Percentiles rank a stretch among this genome's conserved stretches.
Conservation (phyloP, 2,888 invertebrate genomes). For the Drosophila bunnanda region DNA sequence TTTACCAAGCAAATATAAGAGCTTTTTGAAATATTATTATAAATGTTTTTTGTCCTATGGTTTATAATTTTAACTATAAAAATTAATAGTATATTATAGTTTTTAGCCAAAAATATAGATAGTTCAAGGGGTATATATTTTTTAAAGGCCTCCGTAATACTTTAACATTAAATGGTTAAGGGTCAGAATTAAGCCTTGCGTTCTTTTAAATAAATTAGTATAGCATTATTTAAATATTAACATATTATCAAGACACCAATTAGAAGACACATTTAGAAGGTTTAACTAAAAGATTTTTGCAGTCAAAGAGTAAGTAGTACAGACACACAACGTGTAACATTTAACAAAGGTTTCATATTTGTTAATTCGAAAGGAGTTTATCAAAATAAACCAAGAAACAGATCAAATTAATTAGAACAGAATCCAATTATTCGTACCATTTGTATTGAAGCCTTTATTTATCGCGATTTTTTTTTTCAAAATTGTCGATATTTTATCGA, state of each 20-base stretch:
- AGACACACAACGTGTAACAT: slow-evolving; percentile 65
- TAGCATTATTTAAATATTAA: slow-evolving; percentile 42
- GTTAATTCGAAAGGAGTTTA: slow-evolving; percentile 39
- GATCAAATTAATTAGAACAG: slow-evolving; percentile 51
- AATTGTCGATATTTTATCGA: slow-evolving; percentile 41
- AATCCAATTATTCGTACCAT: slow-evolving; percentile 83
- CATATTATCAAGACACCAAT: slow-evolving; percentile 55
- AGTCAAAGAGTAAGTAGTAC: slow-evolving; percentile 41
- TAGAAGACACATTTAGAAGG: slow-evolving; percentile 52
- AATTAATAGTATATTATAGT: not conserved
- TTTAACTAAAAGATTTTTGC: slow-evolving; percentile 26
- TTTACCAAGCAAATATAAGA: not conserved
- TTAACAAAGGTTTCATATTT: slow-evolving; percentile 46
- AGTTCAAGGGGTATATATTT: not conserved
- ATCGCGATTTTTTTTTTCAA: slow-evolving; percentile 41
- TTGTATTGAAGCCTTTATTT: slow-evolving; percentile 83
- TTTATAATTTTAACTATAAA: not conserved
- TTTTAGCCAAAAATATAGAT: not conserved
- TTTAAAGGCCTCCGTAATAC: no score
- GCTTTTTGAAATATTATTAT: not conserved
- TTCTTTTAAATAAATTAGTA: slow-evolving; percentile 23
- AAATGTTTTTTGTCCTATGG: no score
- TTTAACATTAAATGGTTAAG: not conserved
- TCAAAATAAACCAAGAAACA: slow-evolving; percentile 52
- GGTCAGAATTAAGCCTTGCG: not conserved